Evolutionary conservation across 2,888 invertebrate species (phyloP).

Genomic region (Brachyptera putata): DNA sequence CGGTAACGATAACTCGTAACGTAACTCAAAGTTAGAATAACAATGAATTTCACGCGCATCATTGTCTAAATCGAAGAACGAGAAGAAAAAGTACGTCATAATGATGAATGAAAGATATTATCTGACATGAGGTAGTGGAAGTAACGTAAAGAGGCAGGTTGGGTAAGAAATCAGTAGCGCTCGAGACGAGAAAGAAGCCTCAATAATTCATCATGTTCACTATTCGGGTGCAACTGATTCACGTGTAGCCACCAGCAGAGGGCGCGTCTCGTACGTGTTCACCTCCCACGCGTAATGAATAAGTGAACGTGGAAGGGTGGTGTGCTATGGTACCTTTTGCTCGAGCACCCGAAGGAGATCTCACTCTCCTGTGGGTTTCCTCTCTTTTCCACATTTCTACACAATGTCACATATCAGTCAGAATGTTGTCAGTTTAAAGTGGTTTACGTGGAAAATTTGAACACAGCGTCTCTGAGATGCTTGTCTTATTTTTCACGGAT

Average conservation of each 20-base stretch:
- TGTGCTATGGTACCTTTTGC: neutral
- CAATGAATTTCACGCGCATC: neutral
- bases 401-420: too few relatives aligned
- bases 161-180: neutral
- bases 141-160: neutral
- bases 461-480: neutral
- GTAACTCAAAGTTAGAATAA: too few relatives aligned
- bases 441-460: neutral
- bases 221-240: slow-evolving; percentile 9
- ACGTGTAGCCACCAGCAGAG: neutral
- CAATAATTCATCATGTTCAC: slow-evolving; percentile 6
- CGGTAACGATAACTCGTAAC: too few relatives aligned
- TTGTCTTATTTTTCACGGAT: too few relatives aligned
- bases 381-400: too few relatives aligned
- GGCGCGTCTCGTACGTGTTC: neutral
- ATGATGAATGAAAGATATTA: slow-evolving; percentile 7
- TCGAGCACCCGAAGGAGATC: neutral
- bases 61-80: neutral
- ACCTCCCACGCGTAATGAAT: slow-evolving; percentile 6
- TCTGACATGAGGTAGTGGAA: neutral
- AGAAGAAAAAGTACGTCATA: neutral
- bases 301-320: neutral
- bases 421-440: too few relatives aligned
- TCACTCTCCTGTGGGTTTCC: neutral
- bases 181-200: neutral